These are phyloP conservation scores for Oryctes rhinoceros DNA, from an alignment of 1,140 invertebrate species.

Conservation along the genomic window DNA sequence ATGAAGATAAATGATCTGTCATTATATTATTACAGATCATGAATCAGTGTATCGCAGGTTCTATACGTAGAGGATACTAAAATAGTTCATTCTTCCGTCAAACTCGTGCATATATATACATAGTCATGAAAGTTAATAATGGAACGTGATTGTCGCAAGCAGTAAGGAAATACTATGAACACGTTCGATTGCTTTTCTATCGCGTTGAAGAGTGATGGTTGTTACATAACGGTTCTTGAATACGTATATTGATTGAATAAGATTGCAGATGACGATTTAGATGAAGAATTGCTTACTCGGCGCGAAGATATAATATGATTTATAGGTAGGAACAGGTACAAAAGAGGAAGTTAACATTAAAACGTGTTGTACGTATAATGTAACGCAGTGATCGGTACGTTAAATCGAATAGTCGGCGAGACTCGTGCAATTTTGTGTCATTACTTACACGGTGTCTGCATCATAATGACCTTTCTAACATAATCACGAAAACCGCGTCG, in stretches of 20 bases:
- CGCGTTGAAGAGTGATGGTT: not conserved
- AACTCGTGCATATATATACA: too few relatives aligned
- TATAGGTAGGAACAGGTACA: not conserved
- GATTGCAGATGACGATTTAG: not conserved
- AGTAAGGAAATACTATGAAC: too few relatives aligned
- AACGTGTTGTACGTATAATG: not conserved
- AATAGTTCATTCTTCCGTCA: too few relatives aligned
- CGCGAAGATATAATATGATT: not conserved
- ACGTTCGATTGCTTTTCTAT: too few relatives aligned
- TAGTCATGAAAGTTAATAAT: too few relatives aligned
- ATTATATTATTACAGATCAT: too few relatives aligned
- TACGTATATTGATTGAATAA: not conserved
- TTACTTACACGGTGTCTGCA: not conserved
- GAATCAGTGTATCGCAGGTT: too few relatives aligned
- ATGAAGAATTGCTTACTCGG: not conserved
- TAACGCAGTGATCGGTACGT: not conserved
- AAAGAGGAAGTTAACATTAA: not conserved
- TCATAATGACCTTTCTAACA: not conserved
- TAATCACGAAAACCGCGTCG: not conserved
- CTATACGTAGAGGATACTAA: too few relatives aligned
- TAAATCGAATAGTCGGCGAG: slow-evolving; percentile 14
- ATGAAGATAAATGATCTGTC: too few relatives aligned
- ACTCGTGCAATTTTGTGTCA: not conserved
- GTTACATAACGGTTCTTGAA: not conserved
- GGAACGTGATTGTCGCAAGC: too few relatives aligned